Conservation (phyloP, 2,888 invertebrate species). For the Elmis aenea region DNA sequence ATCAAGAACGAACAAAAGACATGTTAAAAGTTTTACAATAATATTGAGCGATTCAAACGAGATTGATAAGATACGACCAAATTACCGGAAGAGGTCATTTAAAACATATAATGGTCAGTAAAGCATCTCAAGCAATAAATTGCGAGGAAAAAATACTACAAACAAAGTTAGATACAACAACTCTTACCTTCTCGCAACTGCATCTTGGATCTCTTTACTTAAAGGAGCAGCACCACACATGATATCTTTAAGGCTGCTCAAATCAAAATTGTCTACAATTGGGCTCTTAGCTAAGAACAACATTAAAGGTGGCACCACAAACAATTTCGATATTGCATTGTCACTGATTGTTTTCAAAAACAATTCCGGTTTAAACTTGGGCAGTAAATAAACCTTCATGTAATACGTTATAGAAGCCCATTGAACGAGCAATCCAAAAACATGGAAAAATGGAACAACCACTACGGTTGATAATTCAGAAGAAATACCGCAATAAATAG, state of each 20-base stretch:
- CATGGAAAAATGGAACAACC: slow-evolving; percentile 45
- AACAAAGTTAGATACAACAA: no score
- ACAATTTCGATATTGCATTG: slow-evolving; percentile 29
- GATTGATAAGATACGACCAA: no score
- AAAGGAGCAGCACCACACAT: slow-evolving; percentile 74
- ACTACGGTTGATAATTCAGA: slow-evolving; percentile 30
- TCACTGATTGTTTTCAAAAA: slow-evolving; percentile 54
- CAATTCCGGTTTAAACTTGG: slow-evolving; percentile 62
- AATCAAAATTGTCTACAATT: slow-evolving; percentile 63
- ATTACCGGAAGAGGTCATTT: no score
- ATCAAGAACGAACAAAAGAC: no score
- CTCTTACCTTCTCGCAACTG: slow-evolving; percentile 5
- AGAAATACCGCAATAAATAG: not conserved
- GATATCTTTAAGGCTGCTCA: slow-evolving; percentile 60
- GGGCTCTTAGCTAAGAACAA: slow-evolving; percentile 76
- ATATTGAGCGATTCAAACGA: no score
- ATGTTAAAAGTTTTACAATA: no score
- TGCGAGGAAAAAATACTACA: no score
- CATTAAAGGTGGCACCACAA: slow-evolving; percentile 48
- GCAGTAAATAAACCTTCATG: slow-evolving; percentile 48
- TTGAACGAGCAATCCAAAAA: slow-evolving; percentile 2
- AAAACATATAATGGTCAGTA: no score
- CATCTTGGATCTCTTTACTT: slow-evolving; percentile 53
- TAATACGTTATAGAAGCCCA: not conserved
- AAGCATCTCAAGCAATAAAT: no score